phyloP scores from a whole-genome alignment of 1,140 invertebrate genomes.

The Lutraria rhynchaena region DNA sequence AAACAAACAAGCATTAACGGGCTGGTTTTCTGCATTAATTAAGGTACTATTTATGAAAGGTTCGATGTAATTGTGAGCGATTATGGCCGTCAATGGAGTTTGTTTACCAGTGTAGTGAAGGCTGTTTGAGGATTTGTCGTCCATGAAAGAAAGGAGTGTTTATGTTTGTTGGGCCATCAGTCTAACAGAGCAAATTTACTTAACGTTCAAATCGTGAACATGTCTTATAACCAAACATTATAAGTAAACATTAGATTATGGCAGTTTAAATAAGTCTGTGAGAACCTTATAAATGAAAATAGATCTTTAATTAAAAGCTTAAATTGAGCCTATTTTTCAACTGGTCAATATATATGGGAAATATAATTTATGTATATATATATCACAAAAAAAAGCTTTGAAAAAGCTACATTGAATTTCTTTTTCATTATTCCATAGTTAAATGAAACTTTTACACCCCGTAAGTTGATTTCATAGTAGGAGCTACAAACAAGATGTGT shows the following conservation, averaged over 20 bases:
- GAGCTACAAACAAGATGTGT: slow-evolving; percentile 37
- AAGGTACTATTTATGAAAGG: slow-evolving; percentile 25
- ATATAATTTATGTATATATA: not conserved
- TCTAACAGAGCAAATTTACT: slow-evolving; percentile 58
- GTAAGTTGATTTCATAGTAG: not conserved
- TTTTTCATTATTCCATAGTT: no score
- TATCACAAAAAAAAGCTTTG: no score
- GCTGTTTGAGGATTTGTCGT: slow-evolving; percentile 52
- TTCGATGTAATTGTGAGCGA: slow-evolving; percentile 43
- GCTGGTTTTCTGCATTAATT: slow-evolving; percentile 57
- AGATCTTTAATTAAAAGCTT: slow-evolving; percentile 35
- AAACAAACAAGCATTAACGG: slow-evolving; percentile 55
- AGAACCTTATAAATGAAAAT: slow-evolving; percentile 37
- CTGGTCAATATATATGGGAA: not conserved
- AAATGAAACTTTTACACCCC: no score
- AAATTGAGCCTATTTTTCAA: not conserved
- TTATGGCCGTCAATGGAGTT: slow-evolving; percentile 35
- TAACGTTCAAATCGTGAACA: slow-evolving; percentile 55
- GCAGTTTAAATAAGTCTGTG: slow-evolving; percentile 54
- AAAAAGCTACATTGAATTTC: no score
- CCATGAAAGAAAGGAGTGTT: slow-evolving; percentile 35
- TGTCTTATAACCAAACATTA: slow-evolving; percentile 58
- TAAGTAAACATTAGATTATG: slow-evolving; percentile 55
- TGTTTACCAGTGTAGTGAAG: slow-evolving; percentile 51
- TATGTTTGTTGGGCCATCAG: slow-evolving; percentile 49